These are phyloP conservation scores for Thecocarcelia acutangulata DNA, from an alignment of 2,888 invertebrate genomes.

Conservation along the genomic window DNA sequence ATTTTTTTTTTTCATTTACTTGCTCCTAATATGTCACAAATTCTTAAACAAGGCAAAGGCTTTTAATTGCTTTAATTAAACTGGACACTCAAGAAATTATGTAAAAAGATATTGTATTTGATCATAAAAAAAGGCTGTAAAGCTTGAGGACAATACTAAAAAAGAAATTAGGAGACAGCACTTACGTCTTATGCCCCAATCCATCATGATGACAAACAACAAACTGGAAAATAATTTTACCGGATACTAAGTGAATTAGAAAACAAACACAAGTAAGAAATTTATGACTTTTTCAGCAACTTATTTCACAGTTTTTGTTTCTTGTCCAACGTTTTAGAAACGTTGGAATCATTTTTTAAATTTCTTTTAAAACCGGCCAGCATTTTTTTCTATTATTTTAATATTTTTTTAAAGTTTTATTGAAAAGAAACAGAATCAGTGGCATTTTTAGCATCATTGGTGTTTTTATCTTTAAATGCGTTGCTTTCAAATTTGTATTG, in stretches of 20 bases:
- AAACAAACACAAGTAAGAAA: conserved; percentile 24
- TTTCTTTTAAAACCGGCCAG: conserved; percentile 11
- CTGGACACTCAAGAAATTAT: conserved; percentile 6
- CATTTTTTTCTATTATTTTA: conserved; percentile 2
- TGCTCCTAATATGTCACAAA: background rate
- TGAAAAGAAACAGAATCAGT: conserved; percentile 36
- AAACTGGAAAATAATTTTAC: conserved; percentile 56
- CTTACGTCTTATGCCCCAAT: conserved; percentile 89
- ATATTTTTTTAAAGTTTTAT: conserved; percentile 4
- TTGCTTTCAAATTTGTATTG: conserved; percentile 28
- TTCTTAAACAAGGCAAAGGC: background rate
- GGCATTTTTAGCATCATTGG: conserved; percentile 1
- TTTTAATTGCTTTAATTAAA: conserved; percentile 46
- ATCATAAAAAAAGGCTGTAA: background rate
- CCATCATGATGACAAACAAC: conserved; percentile 84
- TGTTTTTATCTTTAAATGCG: conserved; percentile 8
- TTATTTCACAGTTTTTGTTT: conserved; percentile 7
- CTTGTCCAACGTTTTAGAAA: background rate
- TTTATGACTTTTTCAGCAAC: conserved; percentile 4
- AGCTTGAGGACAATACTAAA: background rate
- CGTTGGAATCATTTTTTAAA: conserved; percentile 28
- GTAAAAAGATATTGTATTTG: background rate
- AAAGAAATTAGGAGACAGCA: conserved; percentile 73
- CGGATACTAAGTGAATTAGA: conserved; percentile 40
- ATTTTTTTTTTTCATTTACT: background rate